These are phyloP conservation scores for Pterocles burchelli DNA, from an alignment of 2,113 vertebrate species.

Conservation along the genomic window DNA sequence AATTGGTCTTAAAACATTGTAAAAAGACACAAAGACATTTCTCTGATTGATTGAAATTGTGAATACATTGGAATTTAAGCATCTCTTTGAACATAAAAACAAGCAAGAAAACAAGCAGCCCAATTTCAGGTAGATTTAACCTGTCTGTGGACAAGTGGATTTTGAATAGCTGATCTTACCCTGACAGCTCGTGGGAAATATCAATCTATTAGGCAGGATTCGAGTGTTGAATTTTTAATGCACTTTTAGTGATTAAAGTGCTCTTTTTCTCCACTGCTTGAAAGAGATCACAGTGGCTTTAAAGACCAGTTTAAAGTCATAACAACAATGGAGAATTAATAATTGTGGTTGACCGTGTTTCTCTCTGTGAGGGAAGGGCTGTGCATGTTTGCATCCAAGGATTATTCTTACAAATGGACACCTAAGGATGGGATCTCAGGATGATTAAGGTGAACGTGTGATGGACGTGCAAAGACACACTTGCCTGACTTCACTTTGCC, in stretches of 20 bases:
- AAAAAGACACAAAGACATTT: neutral
- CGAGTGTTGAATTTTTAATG: slow-evolving; percentile 68
- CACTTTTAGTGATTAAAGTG: slow-evolving; percentile 48
- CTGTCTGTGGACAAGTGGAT: slow-evolving; percentile 56
- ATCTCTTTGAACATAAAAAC: neutral
- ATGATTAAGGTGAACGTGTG: neutral
- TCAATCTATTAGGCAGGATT: slow-evolving; percentile 66
- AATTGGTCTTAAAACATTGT: neutral
- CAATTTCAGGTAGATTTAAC: slow-evolving; percentile 41
- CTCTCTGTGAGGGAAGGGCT: neutral
- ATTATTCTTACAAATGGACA: neutral
- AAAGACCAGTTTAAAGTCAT: slow-evolving; percentile 43
- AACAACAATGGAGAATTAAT: slow-evolving; percentile 54
- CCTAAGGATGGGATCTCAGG: accelerated
- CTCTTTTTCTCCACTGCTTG: slow-evolving; percentile 38
- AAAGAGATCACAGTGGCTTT: slow-evolving; percentile 38
- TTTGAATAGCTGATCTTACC: slow-evolving; percentile 54
- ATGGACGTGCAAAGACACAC: accelerated
- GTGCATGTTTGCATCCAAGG: neutral
- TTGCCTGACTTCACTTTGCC: neutral
- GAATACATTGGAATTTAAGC: neutral
- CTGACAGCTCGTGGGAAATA: slow-evolving; percentile 57
- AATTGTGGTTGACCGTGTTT: neutral
- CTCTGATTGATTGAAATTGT: neutral
- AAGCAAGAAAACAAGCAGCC: slow-evolving; percentile 12